Evolutionary conservation across 2,113 vertebrate genomes (phyloP).

Genomic region (Fulica atra): DNA sequence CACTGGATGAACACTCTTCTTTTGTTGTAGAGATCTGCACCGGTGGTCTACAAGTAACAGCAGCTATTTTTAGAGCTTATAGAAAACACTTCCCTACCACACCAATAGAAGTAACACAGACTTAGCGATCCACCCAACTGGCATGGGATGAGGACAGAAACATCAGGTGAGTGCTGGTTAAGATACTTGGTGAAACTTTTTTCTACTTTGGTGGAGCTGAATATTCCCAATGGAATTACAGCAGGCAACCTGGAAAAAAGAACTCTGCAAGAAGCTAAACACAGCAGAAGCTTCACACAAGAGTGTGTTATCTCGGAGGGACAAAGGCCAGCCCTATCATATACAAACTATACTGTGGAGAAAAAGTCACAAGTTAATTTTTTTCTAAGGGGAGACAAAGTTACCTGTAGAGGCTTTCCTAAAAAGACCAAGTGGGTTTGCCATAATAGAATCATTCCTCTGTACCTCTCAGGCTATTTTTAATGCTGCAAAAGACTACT

Average conservation of each 20-base stretch:
- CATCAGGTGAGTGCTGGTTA: neutral
- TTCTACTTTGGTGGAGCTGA: neutral
- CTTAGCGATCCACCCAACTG: neutral
- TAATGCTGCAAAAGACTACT: neutral
- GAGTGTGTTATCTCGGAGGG: neutral
- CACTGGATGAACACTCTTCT: neutral
- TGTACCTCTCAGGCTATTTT: neutral
- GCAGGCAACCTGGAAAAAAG: neutral
- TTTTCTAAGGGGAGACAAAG: fast-evolving
- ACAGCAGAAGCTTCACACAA: neutral
- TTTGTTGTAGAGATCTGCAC: neutral
- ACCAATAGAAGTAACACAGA: neutral
- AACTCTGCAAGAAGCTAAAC: neutral
- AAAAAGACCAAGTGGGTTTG: neutral
- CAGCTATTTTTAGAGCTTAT: neutral
- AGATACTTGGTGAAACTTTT: neutral
- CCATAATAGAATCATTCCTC: neutral
- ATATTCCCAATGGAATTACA: neutral
- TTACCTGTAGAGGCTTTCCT: neutral
- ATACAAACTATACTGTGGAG: neutral
- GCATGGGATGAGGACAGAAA: neutral
- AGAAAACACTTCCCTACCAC: neutral
- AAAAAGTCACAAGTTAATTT: neutral
- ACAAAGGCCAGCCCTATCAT: neutral
- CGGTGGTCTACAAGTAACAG: neutral